Conservation (phyloP, 1,140 invertebrate genomes). For the Drosophila rhopaloa region DNA sequence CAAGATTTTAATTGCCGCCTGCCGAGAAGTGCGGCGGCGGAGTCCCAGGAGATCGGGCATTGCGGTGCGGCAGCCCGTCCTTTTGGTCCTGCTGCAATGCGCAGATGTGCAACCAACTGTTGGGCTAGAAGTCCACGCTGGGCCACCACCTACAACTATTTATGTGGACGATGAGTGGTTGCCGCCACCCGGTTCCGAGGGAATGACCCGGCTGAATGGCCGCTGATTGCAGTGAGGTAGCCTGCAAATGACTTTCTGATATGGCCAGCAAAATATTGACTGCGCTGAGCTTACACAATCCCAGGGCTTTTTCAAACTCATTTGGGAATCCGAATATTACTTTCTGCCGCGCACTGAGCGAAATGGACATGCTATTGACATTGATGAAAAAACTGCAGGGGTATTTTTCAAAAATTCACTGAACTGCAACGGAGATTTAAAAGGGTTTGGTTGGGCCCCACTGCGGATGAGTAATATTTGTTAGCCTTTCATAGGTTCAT, state of each 20-base stretch:
- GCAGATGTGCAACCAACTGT: slow-evolving; percentile 75
- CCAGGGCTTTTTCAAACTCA: slow-evolving; percentile 7
- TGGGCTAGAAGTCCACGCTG: slow-evolving; percentile 36
- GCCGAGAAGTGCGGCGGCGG: slow-evolving; percentile 25
- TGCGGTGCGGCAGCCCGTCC: slow-evolving; percentile 13
- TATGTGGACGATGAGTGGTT: slow-evolving; percentile 33
- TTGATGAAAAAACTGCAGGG: not conserved
- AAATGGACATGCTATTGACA: slow-evolving; percentile 3
- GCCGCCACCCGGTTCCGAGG: slow-evolving; percentile 17
- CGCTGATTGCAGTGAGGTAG: slow-evolving; percentile 48
- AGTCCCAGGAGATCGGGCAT: slow-evolving; percentile 14
- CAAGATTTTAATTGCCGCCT: slow-evolving; percentile 77
- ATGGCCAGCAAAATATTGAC: slow-evolving; percentile 32
- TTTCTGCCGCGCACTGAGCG: slow-evolving; percentile 3
- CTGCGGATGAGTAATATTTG: slow-evolving; percentile 24
- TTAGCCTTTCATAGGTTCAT: not conserved
- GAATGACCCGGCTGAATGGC: slow-evolving; percentile 60
- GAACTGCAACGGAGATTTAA: slow-evolving; percentile 3
- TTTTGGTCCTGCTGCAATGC: slow-evolving; percentile 16
- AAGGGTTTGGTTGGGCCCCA: not conserved
- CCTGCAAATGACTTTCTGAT: slow-evolving; percentile 29
- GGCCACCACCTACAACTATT: slow-evolving; percentile 15
- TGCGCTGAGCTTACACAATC: slow-evolving; percentile 16
- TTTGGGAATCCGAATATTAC: slow-evolving; percentile 11
- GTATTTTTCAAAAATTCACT: not conserved